Conservation (phyloP, 2,113 vertebrate genomes). For the Sinocyclocheilus maitianheensis region DNA sequence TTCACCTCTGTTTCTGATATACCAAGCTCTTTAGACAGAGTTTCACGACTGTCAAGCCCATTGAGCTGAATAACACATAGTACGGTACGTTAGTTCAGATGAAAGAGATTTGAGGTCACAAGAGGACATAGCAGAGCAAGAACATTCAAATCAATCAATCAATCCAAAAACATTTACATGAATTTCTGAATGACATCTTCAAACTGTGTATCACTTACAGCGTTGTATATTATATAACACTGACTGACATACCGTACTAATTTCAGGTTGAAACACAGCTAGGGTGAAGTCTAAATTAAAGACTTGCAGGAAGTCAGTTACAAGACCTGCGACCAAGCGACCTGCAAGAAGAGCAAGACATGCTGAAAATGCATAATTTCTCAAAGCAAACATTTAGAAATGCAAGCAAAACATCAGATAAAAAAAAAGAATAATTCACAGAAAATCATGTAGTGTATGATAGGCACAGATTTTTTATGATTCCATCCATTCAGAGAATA, state of each 20-base stretch:
- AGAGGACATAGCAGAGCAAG: background rate
- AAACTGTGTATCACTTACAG: background rate
- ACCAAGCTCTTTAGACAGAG: constrained; percentile 82
- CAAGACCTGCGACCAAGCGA: constrained; percentile 84
- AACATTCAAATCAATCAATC: constrained; percentile 12
- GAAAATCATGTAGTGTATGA: background rate
- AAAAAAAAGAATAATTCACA: background rate
- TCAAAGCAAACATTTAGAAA: background rate
- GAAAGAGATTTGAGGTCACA: background rate
- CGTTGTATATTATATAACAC: background rate
- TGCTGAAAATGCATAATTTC: constrained; percentile 2
- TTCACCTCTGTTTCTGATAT: constrained; percentile 79
- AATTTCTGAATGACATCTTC: background rate
- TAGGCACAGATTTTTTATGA: background rate
- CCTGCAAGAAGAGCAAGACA: constrained; percentile 70
- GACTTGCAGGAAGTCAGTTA: constrained; percentile 91
- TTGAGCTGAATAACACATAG: constrained; percentile 71
- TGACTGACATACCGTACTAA: constrained; percentile 83
- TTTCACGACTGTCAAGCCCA: constrained; percentile 83
- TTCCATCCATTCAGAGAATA: background rate
- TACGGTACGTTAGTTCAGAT: background rate
- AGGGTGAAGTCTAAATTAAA: constrained; percentile 94
- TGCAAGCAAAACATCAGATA: background rate
- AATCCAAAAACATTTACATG: background rate
- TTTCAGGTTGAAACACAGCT: constrained; percentile 93